Conservation (phyloP, 92 coral and sea anemone species). For the Isaurus tuberculatus region DNA sequence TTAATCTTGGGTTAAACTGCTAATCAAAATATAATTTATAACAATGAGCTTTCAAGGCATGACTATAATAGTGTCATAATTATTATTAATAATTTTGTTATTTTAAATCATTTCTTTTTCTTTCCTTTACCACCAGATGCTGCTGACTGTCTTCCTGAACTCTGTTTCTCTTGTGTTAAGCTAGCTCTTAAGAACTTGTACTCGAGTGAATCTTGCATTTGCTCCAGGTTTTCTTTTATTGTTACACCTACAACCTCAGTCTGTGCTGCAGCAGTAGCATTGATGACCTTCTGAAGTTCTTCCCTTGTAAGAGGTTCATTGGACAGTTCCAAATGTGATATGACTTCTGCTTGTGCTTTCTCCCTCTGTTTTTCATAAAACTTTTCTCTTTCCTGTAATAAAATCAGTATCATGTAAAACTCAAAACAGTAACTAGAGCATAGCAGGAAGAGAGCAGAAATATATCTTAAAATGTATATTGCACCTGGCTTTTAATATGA, state of each 20-base stretch:
- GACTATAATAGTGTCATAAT: background rate
- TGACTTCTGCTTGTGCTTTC: slow-evolving; percentile 68
- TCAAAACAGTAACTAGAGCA: no score
- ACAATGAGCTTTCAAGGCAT: background rate
- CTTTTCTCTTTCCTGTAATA: slow-evolving; percentile 67
- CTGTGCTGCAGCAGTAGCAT: slow-evolving; percentile 64
- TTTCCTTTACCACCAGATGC: slow-evolving; percentile 56
- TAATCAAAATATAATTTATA: no score
- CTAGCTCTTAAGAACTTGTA: slow-evolving; percentile 72
- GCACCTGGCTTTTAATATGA: no score
- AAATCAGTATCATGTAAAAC: no score
- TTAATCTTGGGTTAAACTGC: background rate
- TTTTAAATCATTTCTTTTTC: slow-evolving; percentile 35
- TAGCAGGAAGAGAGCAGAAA: no score
- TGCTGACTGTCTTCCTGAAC: slow-evolving; percentile 59
- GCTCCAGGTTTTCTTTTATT: slow-evolving; percentile 69
- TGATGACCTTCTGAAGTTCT: slow-evolving; percentile 49
- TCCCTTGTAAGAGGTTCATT: slow-evolving; percentile 63
- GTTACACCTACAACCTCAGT: slow-evolving; percentile 63
- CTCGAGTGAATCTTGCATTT: slow-evolving; percentile 75
- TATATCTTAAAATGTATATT: no score
- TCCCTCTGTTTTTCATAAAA: slow-evolving; percentile 61
- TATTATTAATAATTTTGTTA: no score
- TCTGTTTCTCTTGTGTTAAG: slow-evolving; percentile 42
- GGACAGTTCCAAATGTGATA: slow-evolving; percentile 53